Evolutionary conservation across 1,140 invertebrate genomes (phyloP).

Genomic region (Eurytemora carolleeae): DNA sequence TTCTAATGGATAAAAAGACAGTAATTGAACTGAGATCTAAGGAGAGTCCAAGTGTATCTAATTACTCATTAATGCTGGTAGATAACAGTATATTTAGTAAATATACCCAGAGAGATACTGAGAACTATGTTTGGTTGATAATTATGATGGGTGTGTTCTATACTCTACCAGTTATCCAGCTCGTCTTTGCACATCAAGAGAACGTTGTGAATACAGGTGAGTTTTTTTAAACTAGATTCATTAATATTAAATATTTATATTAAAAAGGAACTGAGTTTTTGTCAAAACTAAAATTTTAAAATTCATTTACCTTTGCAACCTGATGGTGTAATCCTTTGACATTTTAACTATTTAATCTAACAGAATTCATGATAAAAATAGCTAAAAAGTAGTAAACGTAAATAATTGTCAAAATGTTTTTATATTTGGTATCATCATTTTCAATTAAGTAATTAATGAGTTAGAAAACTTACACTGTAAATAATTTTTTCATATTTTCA

Average conservation of each 20-base stretch:
- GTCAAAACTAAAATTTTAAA: neutral
- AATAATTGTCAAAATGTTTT: neutral
- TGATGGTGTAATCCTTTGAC: neutral
- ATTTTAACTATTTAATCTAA: neutral
- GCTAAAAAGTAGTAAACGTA: neutral
- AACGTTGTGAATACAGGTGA: constrained; percentile 27
- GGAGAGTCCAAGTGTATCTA: too few species aligned
- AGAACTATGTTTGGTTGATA: too few species aligned
- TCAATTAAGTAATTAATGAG: neutral
- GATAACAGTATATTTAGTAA: too few species aligned
- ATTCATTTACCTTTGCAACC: neutral
- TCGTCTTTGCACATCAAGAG: constrained; percentile 67
- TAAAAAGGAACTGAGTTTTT: neutral
- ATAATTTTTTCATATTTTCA: constrained; percentile 30
- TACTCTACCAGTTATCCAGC: constrained; percentile 60
- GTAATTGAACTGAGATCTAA: too few species aligned
- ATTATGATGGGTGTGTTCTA: constrained; percentile 63
- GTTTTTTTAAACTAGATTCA: neutral
- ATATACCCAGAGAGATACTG: too few species aligned
- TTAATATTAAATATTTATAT: neutral
- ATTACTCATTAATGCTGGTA: too few species aligned
- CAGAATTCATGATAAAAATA: neutral
- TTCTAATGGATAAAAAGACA: too few species aligned
- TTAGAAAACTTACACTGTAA: too few species aligned
- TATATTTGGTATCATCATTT: neutral